Evolutionary conservation across 2,888 invertebrate species (phyloP).

Genomic region (Aelia acuminata): DNA sequence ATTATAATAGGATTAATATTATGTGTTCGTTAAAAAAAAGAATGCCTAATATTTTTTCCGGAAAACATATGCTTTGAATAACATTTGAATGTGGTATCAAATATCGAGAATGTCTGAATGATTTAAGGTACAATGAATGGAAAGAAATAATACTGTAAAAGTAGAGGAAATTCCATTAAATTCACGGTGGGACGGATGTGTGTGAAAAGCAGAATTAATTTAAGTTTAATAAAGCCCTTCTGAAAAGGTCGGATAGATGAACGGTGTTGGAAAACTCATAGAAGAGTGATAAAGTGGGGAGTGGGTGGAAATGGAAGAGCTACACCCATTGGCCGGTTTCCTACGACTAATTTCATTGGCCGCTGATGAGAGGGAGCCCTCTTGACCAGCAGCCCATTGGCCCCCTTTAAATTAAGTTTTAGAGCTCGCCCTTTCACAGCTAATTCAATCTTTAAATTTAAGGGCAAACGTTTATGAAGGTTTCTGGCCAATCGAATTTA

Average conservation of each 20-base stretch:
- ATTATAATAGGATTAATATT: no score
- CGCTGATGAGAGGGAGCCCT: slow-evolving; percentile 41
- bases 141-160: neutral
- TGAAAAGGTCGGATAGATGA: neutral
- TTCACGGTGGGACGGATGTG: neutral
- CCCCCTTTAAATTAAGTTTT: slow-evolving; percentile 39
- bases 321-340: slow-evolving; percentile 32
- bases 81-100: neutral
- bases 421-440: slow-evolving; percentile 2
- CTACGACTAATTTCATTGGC: slow-evolving; percentile 44
- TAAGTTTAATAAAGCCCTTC: slow-evolving; percentile 20
- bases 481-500: neutral
- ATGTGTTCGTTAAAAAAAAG: no score
- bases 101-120: neutral
- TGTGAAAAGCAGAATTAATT: slow-evolving; percentile 33
- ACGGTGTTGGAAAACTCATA: slow-evolving; percentile 14
- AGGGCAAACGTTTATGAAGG: slow-evolving; percentile 44
- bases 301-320: neutral
- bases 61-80: neutral
- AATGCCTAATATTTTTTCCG: no score
- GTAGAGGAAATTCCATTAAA: slow-evolving; percentile 14
- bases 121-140: neutral
- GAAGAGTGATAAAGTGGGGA: slow-evolving; percentile 24
- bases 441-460: slow-evolving; percentile 44
- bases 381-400: neutral